Evolutionary conservation across 2,113 vertebrate genomes (phyloP).

Genomic region (Muntiacus muntjak): DNA sequence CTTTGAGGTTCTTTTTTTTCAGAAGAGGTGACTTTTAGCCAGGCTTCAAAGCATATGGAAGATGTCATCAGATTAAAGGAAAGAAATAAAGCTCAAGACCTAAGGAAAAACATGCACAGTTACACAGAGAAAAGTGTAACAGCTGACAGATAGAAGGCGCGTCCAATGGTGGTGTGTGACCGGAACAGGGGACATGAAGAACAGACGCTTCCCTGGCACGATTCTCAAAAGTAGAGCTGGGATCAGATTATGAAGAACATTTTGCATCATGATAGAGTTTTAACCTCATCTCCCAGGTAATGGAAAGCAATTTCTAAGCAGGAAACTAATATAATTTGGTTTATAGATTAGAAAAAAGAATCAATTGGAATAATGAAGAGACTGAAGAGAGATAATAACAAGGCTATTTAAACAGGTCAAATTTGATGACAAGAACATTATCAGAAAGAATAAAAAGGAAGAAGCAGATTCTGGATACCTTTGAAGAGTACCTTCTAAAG

Average conservation of each 20-base stretch:
- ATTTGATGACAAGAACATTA: background rate
- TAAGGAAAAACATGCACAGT: background rate
- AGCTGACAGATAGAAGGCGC: background rate
- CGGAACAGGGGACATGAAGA: background rate
- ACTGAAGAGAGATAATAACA: background rate
- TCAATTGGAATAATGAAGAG: background rate
- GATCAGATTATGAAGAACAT: background rate
- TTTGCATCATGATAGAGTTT: background rate
- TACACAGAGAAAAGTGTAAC: background rate
- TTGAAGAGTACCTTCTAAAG: background rate
- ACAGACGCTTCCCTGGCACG: background rate
- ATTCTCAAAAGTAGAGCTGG: background rate
- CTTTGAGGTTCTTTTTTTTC: background rate
- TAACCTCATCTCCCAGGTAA: background rate
- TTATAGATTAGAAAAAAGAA: slow-evolving; percentile 18
- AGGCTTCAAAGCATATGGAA: background rate
- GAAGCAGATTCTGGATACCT: background rate
- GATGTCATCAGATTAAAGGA: background rate
- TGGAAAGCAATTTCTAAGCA: slow-evolving; percentile 21
- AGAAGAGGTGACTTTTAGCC: background rate
- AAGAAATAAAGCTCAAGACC: background rate
- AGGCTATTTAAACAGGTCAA: background rate
- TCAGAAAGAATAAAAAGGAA: background rate
- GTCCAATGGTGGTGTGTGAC: background rate
- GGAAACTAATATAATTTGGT: background rate